phyloP scores from a whole-genome alignment of 2,888 invertebrate species.

The Machimus atricapillus region DNA sequence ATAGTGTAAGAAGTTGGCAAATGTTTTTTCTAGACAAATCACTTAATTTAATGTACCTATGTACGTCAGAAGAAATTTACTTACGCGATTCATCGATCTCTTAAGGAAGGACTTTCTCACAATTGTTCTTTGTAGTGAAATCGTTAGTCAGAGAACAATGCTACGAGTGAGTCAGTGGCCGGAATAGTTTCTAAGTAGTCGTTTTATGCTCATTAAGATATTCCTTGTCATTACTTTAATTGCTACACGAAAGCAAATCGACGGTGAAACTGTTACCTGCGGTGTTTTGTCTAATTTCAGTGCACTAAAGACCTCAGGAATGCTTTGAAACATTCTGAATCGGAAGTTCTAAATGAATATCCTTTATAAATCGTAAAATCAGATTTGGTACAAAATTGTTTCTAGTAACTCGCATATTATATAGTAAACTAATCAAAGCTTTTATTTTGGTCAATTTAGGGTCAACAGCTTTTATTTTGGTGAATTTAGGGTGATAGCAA shows the following conservation, averaged over 20 bases:
- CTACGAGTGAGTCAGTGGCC: not conserved
- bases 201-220: not conserved
- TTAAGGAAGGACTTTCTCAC: not conserved
- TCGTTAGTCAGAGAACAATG: not conserved
- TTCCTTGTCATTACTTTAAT: not conserved
- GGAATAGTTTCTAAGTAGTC: not conserved
- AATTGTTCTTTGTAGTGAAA: not conserved
- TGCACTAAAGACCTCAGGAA: not conserved
- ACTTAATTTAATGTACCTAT: not conserved
- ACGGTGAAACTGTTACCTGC: not conserved
- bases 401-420: no score
- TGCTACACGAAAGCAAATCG: not conserved
- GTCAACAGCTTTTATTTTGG: no score
- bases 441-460: no score
- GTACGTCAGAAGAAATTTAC: not conserved
- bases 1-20: not conserved
- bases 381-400: not conserved
- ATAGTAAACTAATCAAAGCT: no score
- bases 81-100: not conserved
- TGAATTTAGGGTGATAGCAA: no score
- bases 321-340: not conserved
- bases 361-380: not conserved
- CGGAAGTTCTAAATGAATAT: not conserved
- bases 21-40: not conserved
- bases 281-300: no score